These are phyloP conservation scores for Zosterops borbonicus DNA, from an alignment of 2,113 vertebrate genomes.

Conservation along the genomic window DNA sequence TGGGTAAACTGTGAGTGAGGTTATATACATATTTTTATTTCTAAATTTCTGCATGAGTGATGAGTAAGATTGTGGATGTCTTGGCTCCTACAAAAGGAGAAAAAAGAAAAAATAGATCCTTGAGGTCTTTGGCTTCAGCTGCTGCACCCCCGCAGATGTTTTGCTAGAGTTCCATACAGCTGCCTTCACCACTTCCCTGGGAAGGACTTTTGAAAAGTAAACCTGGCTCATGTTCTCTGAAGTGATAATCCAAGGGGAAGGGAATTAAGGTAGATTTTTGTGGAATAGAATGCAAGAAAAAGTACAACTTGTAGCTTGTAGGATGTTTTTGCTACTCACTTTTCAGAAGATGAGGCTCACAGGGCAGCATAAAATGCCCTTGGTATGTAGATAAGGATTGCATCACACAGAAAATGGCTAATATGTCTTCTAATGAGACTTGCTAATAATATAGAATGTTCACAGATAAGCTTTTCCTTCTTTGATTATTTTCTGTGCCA, in stretches of 20 bases:
- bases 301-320: fast-evolving
- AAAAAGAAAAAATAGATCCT: not conserved
- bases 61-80: not conserved
- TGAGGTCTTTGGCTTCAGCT: not conserved
- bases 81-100: not conserved
- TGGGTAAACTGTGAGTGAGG: not conserved
- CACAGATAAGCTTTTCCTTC: not conserved
- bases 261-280: not conserved
- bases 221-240: not conserved
- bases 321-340: not conserved
- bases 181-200: not conserved
- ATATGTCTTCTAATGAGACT: not conserved
- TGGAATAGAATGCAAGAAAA: not conserved
- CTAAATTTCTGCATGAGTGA: not conserved
- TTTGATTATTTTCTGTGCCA: not conserved
- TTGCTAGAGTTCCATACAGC: not conserved
- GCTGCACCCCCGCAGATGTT: not conserved
- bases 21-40: not conserved
- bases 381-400: not conserved
- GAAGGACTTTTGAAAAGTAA: not conserved
- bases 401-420: not conserved
- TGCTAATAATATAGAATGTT: not conserved
- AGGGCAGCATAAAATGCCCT: not conserved
- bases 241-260: not conserved
- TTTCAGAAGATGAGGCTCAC: fast-evolving